Evolutionary conservation across 2,797 vertebrate genomes (phyloP), one percentile per base, ranked within the genome.

Genomic region (Paedocypris micromegethes): DNA sequence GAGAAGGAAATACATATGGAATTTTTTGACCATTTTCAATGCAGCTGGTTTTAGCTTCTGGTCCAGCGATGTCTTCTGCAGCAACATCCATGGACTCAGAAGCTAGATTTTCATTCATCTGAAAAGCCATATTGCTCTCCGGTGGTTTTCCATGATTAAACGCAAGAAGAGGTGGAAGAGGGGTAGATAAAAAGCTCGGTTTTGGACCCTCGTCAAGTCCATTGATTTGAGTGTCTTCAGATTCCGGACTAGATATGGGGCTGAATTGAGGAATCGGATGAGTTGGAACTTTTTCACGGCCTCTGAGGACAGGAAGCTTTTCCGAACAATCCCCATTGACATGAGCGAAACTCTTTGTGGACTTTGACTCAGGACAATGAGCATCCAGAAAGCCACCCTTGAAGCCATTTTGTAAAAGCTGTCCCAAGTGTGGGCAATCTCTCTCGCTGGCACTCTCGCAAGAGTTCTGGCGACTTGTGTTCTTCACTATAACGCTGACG

Each of bases 401-500:
- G 74, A 94, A 96, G 2, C 95, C 95, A 59, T 98, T 98, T 77
- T 93, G 93, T 4, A 97, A 77, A n/a, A 88, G 78, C 4, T 89
- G 76, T 46, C 85, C 87, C 0, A 91, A 82, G 66, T 90, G 92
- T 78, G 86, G 84, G 39, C 82, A 83, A 3, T 95, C 91, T 71
- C 90, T 92, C 59, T 92, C 92, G 23, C 59, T 50, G 49, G 84
- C 81, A 0, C 80, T 88, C 65, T 98, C 95, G 52, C 92, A 85
- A 0, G 92, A 92, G 62, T 96, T 94, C 81, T 96, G 95, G 6
- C 90, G 91, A 77, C 90, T 94, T 0, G 93, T 96, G 84, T 98
- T 98, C 88, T 98, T 98, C 67, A 97, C 96, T 42, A 98, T 97
- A 61, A 97, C 96, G 71, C 95, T 98, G 72, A 98, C 94, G 4